Evolutionary conservation across 1,140 invertebrate species (phyloP).

Genomic region (Lucilia cuprina): DNA sequence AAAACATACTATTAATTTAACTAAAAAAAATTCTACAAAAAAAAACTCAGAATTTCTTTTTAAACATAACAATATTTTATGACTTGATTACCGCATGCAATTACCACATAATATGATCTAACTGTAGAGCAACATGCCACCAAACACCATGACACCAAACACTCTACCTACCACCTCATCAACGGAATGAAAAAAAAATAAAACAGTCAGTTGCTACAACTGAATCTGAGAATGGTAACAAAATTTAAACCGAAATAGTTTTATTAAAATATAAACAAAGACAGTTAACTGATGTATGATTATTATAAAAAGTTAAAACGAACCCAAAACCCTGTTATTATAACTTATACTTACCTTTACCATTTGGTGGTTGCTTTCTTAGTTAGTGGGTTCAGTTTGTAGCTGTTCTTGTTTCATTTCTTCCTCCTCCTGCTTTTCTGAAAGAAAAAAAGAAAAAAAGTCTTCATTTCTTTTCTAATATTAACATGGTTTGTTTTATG

Average conservation of each 20-base stretch:
- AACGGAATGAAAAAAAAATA: too few species aligned
- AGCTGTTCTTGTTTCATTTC: neutral
- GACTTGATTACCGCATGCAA: conserved; percentile 34
- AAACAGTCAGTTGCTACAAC: too few species aligned
- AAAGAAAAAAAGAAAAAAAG: neutral
- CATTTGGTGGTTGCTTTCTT: neutral
- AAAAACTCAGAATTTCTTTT: too few species aligned
- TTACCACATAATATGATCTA: conserved; percentile 34
- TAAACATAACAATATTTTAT: conserved; percentile 11
- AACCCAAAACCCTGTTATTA: neutral
- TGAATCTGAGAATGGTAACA: neutral
- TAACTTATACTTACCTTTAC: neutral
- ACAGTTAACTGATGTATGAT: neutral
- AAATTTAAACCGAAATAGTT: neutral
- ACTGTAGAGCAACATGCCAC: conserved; percentile 32
- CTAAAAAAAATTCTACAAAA: too few species aligned
- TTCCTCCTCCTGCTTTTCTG: too few species aligned
- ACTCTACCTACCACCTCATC: neutral
- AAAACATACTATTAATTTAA: too few species aligned
- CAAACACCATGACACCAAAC: neutral
- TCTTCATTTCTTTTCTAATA: neutral
- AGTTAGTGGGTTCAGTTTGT: neutral
- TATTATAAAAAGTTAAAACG: neutral
- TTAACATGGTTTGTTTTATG: conserved; percentile 1
- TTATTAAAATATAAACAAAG: neutral